Conservation (phyloP, 1,140 invertebrate genomes). For the Drosophila novamexicana region DNA sequence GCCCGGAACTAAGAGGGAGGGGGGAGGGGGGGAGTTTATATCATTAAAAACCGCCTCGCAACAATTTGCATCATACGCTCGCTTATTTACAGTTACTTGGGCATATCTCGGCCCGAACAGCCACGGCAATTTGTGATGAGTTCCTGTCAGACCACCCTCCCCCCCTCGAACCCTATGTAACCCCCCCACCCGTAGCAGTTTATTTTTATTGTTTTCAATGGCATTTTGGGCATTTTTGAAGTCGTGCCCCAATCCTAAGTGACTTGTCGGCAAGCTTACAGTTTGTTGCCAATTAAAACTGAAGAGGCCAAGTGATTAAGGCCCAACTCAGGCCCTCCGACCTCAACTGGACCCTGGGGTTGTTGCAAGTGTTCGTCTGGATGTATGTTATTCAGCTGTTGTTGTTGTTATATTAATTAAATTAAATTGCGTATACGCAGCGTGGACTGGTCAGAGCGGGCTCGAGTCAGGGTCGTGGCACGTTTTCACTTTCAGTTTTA, state of each 20-base stretch:
- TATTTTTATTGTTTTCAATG: constrained; percentile 68
- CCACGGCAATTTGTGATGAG: constrained; percentile 23
- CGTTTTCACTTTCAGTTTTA: constrained; percentile 64
- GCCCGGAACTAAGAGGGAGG: no score
- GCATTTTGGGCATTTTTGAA: constrained; percentile 47
- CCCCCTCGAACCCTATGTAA: not conserved
- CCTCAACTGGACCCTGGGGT: constrained; percentile 31
- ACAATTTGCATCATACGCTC: constrained; percentile 24
- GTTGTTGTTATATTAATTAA: constrained; percentile 61
- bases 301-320: constrained; percentile 78
- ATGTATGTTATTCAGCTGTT: not conserved
- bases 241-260: constrained; percentile 39
- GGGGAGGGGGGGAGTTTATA: not conserved
- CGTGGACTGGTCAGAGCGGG: constrained; percentile 44
- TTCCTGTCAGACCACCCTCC: not conserved
- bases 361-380: constrained; percentile 1
- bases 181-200: constrained; percentile 36
- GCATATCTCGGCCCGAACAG: constrained; percentile 40
- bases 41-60: constrained; percentile 38
- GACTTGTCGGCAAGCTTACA: constrained; percentile 51
- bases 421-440: constrained; percentile 81
- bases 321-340: constrained; percentile 16
- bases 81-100: constrained; percentile 37
- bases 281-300: constrained; percentile 81
- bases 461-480: constrained; percentile 13